Evolutionary conservation across 2,797 vertebrate species (phyloP).

Genomic region (Bufotes viridis): DNA sequence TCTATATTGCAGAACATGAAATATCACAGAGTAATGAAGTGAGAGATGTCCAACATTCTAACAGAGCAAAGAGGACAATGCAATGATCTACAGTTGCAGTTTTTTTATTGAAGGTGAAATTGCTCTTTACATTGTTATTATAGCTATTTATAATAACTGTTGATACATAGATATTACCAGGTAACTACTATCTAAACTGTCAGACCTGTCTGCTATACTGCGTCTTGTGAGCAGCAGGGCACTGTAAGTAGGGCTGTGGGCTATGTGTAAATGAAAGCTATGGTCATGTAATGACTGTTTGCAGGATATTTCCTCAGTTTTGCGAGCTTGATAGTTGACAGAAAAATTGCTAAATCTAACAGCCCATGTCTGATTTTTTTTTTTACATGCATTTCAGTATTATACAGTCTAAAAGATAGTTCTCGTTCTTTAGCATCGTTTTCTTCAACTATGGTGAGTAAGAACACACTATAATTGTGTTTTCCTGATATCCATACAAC

Average conservation of each 20-base stretch:
- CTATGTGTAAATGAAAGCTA: background rate
- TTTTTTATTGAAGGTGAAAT: background rate
- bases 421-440: constrained; percentile 7
- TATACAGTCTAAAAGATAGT: background rate
- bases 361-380: background rate
- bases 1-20: too few relatives aligned
- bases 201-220: background rate
- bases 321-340: background rate
- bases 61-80: background rate
- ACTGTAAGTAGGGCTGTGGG: background rate
- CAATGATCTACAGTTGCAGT: background rate
- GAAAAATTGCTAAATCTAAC: background rate
- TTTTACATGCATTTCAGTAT: background rate
- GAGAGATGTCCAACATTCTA: too few relatives aligned
- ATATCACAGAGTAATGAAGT: too few relatives aligned
- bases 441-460: constrained; percentile 4
- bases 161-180: background rate
- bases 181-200: background rate
- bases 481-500: background rate
- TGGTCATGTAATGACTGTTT: background rate
- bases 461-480: background rate
- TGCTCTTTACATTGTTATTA: background rate
- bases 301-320: background rate
- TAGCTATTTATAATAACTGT: background rate
- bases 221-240: background rate